phyloP scores from a whole-genome alignment of 2,888 invertebrate genomes.

The Napeogenes inachia region DNA sequence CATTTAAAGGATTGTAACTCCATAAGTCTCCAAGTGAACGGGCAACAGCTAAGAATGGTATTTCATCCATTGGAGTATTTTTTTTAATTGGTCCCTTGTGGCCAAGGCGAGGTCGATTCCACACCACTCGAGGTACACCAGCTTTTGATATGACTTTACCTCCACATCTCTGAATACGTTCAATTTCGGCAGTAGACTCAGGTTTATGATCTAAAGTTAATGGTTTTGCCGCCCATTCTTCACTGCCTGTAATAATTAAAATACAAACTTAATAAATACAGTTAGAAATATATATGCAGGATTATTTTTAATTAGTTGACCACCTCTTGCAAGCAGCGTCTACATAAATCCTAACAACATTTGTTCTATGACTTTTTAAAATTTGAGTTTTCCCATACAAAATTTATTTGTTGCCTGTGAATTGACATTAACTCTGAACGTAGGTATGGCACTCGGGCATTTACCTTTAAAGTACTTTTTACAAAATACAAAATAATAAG shows the following conservation, averaged over 20 bases:
- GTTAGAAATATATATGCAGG: no score
- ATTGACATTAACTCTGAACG: no score
- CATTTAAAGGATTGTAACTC: slow-evolving; percentile 95
- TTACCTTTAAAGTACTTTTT: no score
- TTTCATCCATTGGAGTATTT: slow-evolving; percentile 93
- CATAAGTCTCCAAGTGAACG: slow-evolving; percentile 97
- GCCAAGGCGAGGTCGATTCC: slow-evolving; percentile 93
- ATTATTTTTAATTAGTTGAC: no score
- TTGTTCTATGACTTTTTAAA: no score
- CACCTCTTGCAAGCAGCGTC: no score
- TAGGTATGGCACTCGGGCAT: no score
- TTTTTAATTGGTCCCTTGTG: slow-evolving; percentile 89
- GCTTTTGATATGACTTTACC: slow-evolving; percentile 85
- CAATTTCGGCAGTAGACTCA: slow-evolving; percentile 88
- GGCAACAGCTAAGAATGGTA: slow-evolving; percentile 97
- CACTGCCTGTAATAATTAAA: slow-evolving; percentile 54
- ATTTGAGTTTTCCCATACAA: no score
- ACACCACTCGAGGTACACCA: slow-evolving; percentile 97
- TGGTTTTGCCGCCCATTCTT: slow-evolving; percentile 87
- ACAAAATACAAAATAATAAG: no score
- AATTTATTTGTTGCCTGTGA: no score
- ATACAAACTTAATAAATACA: not conserved
- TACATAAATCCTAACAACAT: no score
- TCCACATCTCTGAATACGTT: slow-evolving; percentile 88
- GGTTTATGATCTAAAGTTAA: slow-evolving; percentile 97